phyloP scores from a whole-genome alignment of 2,888 invertebrate genomes.

The Xanthostigma xanthostigma region DNA sequence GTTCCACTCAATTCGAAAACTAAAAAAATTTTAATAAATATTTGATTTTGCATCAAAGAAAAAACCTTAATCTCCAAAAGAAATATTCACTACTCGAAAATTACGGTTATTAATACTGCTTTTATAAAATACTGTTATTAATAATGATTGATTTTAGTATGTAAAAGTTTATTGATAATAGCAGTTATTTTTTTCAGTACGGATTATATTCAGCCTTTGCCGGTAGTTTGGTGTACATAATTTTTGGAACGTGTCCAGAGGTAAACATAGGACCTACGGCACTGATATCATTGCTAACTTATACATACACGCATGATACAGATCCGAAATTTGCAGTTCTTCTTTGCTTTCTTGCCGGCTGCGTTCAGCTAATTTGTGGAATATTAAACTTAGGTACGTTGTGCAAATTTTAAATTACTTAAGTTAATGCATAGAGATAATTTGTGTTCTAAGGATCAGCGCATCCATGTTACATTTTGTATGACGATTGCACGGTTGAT shows the following conservation, averaged over 20 bases:
- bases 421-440: too few species aligned
- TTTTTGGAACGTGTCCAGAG: conserved; percentile 59
- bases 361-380: conserved; percentile 47
- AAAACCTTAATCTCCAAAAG: too few species aligned
- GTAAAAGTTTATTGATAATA: neutral
- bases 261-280: conserved; percentile 60
- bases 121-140: neutral
- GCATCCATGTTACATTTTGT: too few species aligned
- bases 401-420: too few species aligned
- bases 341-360: conserved; percentile 48
- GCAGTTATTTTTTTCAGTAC: conserved; percentile 40
- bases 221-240: conserved; percentile 60
- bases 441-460: too few species aligned
- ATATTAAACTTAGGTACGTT: conserved; percentile 45
- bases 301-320: conserved; percentile 42
- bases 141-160: too few species aligned
- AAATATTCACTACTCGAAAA: too few species aligned
- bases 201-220: conserved; percentile 71
- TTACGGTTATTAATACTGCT: too few species aligned
- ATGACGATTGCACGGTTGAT: too few species aligned
- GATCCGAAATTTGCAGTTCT: conserved; percentile 46
- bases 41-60: too few species aligned
- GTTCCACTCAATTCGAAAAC: too few species aligned
- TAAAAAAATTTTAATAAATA: too few species aligned
- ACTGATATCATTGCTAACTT: conserved; percentile 57